Base-by-base conservation (phyloP, 2,797 vertebrate species). In the Notoglanidium macrostoma region DNA sequence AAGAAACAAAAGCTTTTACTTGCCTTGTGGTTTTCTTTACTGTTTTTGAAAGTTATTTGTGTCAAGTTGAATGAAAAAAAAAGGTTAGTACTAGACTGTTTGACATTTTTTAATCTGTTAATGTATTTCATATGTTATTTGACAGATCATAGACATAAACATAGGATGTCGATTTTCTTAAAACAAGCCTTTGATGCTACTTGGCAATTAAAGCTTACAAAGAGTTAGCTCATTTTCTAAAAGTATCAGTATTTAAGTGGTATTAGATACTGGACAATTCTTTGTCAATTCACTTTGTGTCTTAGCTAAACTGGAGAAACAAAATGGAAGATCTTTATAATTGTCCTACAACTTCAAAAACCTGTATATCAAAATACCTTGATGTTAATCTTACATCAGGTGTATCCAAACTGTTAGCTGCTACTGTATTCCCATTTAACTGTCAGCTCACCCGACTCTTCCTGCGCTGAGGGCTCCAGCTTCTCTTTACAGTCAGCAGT, bases 401-500 rank as follows among this genome's bases (percentile, higher is more conserved):
- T 78, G 29, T 21, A 7, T 55, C 74, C 29, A n/a, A 65, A 82
- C 15, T 23, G 55, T 23, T 54, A 29, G 44, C 26, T 67, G 32
- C 21, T 40, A 72, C 9, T 68, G 26, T 68, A 55, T 57, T 78
- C 21, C n/a, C 61, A 17, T 32, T 84, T 35, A 32, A 11, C 12
- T 77, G 46, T 85, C 12, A 21, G 19, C 54, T 76, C 73, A 21
- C 57, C 74, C n/a, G 49, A 49, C 44, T 65, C 44, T 72, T 73
- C 10, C 79, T 65, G 23, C 23, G n/a, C 23, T 15, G 59, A 61
- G 51, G n/a, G 68, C 68, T 70, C 70, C 82, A 80, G 19, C 51
- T 83, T 44, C 81, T 32, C 21, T 77, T 74, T 46, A 59, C 35
- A 51, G 63, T 83, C 87, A 88, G 83, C 86, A 72, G 0, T 63